Evolutionary conservation across 2,113 vertebrate genomes (phyloP).

Genomic region (Marmota flaviventris): DNA sequence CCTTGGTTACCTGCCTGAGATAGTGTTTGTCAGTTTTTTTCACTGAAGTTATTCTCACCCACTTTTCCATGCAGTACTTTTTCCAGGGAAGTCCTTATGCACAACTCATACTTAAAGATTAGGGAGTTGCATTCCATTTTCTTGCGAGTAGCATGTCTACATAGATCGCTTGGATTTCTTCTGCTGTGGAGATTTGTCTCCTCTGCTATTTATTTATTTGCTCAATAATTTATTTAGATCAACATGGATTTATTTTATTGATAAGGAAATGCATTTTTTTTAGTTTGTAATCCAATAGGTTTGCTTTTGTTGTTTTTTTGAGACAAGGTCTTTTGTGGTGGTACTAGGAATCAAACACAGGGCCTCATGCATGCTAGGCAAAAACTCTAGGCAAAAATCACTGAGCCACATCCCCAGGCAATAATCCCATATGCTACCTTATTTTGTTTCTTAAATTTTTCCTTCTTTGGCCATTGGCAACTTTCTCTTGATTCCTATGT

Average conservation of each 20-base stretch:
- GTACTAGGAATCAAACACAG: too few species aligned
- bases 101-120: neutral
- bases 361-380: too few species aligned
- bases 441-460: neutral
- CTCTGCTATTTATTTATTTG: neutral
- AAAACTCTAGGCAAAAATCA: too few species aligned
- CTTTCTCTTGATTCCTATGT: neutral
- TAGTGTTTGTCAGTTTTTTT: neutral
- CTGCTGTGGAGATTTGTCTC: neutral
- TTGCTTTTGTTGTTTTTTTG: too few species aligned
- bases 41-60: neutral
- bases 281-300: neutral
- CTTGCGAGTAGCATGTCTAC: neutral
- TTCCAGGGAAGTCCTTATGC: neutral
- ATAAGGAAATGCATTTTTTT: neutral
- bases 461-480: neutral
- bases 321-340: too few species aligned
- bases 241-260: neutral
- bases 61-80: neutral
- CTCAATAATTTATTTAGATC: neutral
- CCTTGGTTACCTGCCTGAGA: neutral
- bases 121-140: neutral
- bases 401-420: too few species aligned
- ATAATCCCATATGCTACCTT: neutral
- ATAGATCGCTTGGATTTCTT: neutral